Base-by-base conservation (phyloP, 2,888 invertebrate species). In the Baccha elongata region DNA sequence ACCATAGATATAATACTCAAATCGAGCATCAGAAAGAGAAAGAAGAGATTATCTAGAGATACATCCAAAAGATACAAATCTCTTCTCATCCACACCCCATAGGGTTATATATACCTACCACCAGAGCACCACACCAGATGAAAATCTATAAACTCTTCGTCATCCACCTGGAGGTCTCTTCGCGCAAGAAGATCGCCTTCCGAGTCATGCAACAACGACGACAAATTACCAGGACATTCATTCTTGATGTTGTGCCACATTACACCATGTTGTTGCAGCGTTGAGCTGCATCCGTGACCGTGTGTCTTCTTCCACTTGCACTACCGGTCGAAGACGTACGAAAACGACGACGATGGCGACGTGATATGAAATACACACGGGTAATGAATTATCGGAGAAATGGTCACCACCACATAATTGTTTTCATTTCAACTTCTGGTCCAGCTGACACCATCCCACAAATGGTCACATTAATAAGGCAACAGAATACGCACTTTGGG, bases 181-280 rank as follows among this genome's bases (percentile, higher is more conserved):
- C 17, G 26, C 23, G 2, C 23, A 11, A 44, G 35, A 67, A 69
- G 64, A 69, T 75, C 64, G 46, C 44, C 60, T 44, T 60, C 44
- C 60, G 60, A 19, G n/a, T 15, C 26, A 26, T 32, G 19, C 26
- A 46, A 42, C 53, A 71, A 60, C 42, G 35, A 53, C 81, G 76
- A 81, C 71, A 81, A 76, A 81, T 75, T 72, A 81, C 76, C 53
- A 71, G 75, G 71, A 81, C 71, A 71, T 76, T 67, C 62, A 76
- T 81, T 72, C 81, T 76, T 81, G 81, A 76, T 72, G 81, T 81
- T 76, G 76, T 81, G 73, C 81, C 76, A 81, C 81, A 81, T 81
- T 81, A 81, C 67, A 76, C n/a, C 60, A 48, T 60, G 75, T 75
- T 65, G 75, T 71, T 64, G 67, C 37, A 35, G 53, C 52, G 46